Evolutionary conservation across 2,113 vertebrate genomes (phyloP).

Genomic region (Pithys albifrons): DNA sequence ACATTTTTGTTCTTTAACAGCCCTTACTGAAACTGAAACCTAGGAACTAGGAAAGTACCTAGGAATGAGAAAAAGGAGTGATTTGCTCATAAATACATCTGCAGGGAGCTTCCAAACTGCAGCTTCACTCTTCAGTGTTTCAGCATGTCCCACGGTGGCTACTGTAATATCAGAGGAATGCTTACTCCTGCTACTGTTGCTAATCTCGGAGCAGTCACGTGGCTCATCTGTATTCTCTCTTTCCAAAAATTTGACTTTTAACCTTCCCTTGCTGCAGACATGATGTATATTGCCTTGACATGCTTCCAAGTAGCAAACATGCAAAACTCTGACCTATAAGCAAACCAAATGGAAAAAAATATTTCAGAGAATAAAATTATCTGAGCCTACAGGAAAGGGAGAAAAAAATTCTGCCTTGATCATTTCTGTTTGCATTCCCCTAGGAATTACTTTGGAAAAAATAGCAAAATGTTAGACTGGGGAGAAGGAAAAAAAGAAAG

Average conservation of each 20-base stretch:
- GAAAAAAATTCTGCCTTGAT: not conserved
- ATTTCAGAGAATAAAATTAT: slow-evolving; percentile 42
- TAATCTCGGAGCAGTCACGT: slow-evolving; percentile 51
- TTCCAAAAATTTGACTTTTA: slow-evolving; percentile 68
- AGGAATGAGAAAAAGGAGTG: not conserved
- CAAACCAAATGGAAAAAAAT: not conserved
- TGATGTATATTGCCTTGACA: slow-evolving; percentile 61
- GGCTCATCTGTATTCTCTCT: slow-evolving; percentile 16
- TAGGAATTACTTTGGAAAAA: not conserved
- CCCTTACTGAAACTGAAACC: not conserved
- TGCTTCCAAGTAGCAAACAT: slow-evolving; percentile 48
- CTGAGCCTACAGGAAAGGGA: not conserved
- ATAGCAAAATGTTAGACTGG: not conserved
- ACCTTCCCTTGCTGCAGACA: slow-evolving; percentile 48
- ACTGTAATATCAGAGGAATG: slow-evolving; percentile 59
- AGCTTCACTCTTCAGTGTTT: slow-evolving; percentile 13
- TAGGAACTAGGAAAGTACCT: not conserved
- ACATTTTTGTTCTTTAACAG: not conserved
- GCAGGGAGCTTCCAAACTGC: not conserved
- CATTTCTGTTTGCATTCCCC: not conserved
- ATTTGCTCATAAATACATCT: not conserved
- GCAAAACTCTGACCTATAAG: slow-evolving; percentile 43
- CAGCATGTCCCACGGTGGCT: slow-evolving; percentile 26
- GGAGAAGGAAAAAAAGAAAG: not conserved
- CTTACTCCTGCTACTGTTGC: slow-evolving; percentile 56